A percentile compares a stretch with the other conserved stretches of the same genome.
These are phyloP conservation scores for Linyphia triangularis DNA, from an alignment of 2,888 invertebrate species.

Conservation along the genomic window DNA sequence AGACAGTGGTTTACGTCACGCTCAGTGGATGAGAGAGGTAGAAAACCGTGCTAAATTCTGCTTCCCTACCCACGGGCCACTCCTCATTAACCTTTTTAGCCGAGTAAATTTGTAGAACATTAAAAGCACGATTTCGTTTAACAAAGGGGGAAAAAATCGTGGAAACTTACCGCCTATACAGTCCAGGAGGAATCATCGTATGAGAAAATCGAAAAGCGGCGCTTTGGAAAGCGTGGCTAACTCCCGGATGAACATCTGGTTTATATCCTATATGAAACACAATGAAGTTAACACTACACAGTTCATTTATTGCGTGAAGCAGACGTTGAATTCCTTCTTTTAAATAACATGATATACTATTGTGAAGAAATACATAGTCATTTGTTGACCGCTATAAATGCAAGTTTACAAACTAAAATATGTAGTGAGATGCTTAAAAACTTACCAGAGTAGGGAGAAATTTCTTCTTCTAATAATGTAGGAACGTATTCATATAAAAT, in stretches of 20 bases:
- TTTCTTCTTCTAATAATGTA: constrained; percentile 85
- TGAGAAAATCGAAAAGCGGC: constrained; percentile 98
- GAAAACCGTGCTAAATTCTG: background rate
- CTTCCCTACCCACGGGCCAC: constrained; percentile 12
- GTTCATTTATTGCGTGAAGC: too few relatives aligned
- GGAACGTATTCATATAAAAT: constrained; percentile 98
- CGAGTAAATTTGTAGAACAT: constrained; percentile 3
- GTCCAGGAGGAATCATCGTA: constrained; percentile 95
- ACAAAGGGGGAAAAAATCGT: background rate
- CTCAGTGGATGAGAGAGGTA: too few relatives aligned
- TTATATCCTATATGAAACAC: constrained; percentile 87
- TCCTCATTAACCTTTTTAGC: constrained; percentile 38
- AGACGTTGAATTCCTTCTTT: too few relatives aligned
- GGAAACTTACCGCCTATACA: constrained; percentile 82
- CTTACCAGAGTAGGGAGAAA: constrained; percentile 65
- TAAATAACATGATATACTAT: too few relatives aligned
- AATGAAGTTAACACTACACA: too few relatives aligned
- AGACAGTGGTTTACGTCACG: too few relatives aligned
- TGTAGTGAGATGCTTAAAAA: too few relatives aligned
- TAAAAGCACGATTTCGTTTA: constrained; percentile 39
- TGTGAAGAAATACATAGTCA: too few relatives aligned
- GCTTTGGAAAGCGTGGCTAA: constrained; percentile 95
- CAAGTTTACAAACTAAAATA: too few relatives aligned
- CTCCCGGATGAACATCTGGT: constrained; percentile 95
- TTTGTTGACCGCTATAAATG: too few relatives aligned